Evolutionary conservation across 2,888 invertebrate genomes (phyloP), one percentile per base, ranked within the genome.

Genomic region (Nephrotoma guestfalica): DNA sequence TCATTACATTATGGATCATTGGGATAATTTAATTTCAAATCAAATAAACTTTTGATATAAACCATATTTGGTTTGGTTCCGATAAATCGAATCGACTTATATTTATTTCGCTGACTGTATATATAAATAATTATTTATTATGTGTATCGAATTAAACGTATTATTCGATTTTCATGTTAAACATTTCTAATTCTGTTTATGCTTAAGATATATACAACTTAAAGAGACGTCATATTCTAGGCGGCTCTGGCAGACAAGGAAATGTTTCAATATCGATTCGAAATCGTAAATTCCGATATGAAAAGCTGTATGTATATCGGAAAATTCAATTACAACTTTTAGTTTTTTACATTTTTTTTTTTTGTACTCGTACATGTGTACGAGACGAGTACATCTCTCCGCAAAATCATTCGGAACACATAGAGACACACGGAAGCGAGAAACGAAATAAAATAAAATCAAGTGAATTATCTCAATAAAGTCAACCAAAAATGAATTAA

Each of bases 401-500:
- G 3, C 71, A 71, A 71, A 7, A 71, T 71, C 30, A 30, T 71
- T 71, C 30, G 71, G 71, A 71, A 71, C 30, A 30, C 30, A 30
- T 3, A 30, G 2, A 30, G 30, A 30, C 30, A 30, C 30, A 30
- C 2, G 30, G 30, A 30, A 30, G 51, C 6, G 15, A 11, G 30
- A 71, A 71, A 30, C 30, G 30, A 30, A 71, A 71, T 9, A 71
- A 71, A 71, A 84, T 84, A 41, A 84, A 84, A 84, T 84, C 84
- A 42, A 84, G 42, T 84, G 42, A 84, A 84, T 84, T 84, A 42
- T 84, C 84, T 84, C 41, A 84, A 84, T 41, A 84, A 84, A 84
- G 84, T 84, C 42, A 84, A 84, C 84, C 84, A 84, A 84, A 84
- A 84, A 84, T 15, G 84, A 84, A 84, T 84, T 84, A 84, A 84